A percentile compares a stretch with the other conserved stretches of the same genome.
Conservation (phyloP, 92 coral and sea anemone species). For the Heteractis magnifica region DNA sequence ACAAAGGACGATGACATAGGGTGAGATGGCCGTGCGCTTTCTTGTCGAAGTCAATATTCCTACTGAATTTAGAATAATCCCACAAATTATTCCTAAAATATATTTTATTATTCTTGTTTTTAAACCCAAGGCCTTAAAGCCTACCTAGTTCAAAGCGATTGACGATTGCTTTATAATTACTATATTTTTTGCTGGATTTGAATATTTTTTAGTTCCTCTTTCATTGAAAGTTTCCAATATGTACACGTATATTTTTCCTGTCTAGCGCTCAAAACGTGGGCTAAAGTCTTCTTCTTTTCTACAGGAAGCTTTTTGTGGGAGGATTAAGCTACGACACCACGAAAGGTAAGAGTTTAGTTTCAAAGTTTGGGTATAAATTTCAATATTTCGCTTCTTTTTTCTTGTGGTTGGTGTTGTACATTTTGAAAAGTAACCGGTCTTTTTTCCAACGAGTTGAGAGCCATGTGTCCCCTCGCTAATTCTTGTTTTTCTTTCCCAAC, state of each 20-base stretch:
- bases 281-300: slow-evolving; percentile 31
- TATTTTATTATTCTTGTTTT: neutral
- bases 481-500: slow-evolving; percentile 23
- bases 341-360: slow-evolving; percentile 66
- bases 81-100: neutral
- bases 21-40: slow-evolving; percentile 48
- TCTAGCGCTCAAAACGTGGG: slow-evolving; percentile 22
- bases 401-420: slow-evolving; percentile 24
- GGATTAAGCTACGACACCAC: slow-evolving; percentile 96
- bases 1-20: slow-evolving; percentile 94
- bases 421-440: slow-evolving; percentile 11
- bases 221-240: slow-evolving; percentile 9
- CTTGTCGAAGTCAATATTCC: slow-evolving; percentile 50
- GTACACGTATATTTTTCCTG: slow-evolving; percentile 25
- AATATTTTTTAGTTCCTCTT: slow-evolving; percentile 10
- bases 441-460: slow-evolving; percentile 17
- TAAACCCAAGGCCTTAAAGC: neutral
- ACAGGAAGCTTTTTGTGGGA: slow-evolving; percentile 99
- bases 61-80: slow-evolving; percentile 3
- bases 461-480: slow-evolving; percentile 8
- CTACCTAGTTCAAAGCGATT: neutral
- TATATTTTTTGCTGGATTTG: slow-evolving; percentile 4
- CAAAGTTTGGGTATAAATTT: slow-evolving; percentile 23
- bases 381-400: slow-evolving; percentile 5
- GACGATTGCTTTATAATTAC: neutral